Conservation (phyloP, 2,797 vertebrate species). For the Vespertilio murinus region DNA sequence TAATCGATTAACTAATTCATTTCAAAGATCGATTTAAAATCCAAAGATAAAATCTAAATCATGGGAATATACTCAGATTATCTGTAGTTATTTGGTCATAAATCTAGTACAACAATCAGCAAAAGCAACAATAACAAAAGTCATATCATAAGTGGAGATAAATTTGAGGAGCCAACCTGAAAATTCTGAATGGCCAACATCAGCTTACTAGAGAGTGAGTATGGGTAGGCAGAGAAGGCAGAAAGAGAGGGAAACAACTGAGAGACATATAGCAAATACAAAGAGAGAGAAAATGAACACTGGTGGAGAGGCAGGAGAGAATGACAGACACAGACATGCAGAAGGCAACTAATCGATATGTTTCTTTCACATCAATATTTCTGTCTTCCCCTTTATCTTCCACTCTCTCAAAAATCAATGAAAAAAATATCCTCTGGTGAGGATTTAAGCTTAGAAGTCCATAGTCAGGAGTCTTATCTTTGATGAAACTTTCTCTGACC, state of each 20-base stretch:
- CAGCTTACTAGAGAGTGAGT: neutral
- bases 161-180: neutral
- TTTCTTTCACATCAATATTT: too few relatives aligned
- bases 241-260: neutral
- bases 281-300: neutral
- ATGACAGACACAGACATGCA: neutral
- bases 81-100: neutral
- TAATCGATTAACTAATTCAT: neutral
- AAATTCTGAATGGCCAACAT: neutral
- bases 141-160: neutral
- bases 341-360: too few relatives aligned
- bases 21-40: neutral
- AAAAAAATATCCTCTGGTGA: too few relatives aligned
- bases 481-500: neutral
- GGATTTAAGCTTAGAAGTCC: neutral
- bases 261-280: neutral
- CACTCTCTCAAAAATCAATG: too few relatives aligned
- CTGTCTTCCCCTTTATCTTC: too few relatives aligned
- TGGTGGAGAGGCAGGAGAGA: neutral
- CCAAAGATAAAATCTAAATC: constrained; percentile 34
- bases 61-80: neutral
- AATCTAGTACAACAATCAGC: neutral
- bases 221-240: neutral
- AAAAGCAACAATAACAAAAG: neutral
- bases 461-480: neutral